A percentile compares a stretch with the other conserved stretches of the same genome.
phyloP scores from a whole-genome alignment of 2,113 vertebrate species.

The Ginglymostoma cirratum region DNA sequence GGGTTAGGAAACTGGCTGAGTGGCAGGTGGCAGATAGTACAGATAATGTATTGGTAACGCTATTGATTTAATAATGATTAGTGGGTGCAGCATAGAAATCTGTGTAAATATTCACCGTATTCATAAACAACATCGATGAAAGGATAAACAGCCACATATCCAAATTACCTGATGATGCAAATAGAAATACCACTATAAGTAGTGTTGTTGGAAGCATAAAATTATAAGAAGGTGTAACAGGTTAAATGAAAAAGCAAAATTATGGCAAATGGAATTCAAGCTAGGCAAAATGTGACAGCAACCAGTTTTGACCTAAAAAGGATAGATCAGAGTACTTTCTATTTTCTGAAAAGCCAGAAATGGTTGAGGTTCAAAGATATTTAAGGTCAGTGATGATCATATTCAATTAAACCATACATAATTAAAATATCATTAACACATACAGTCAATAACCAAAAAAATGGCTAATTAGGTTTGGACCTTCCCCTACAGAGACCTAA shows the following conservation, averaged over 20 bases:
- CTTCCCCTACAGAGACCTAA: too few relatives aligned
- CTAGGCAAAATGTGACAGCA: background rate
- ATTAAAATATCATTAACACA: too few relatives aligned
- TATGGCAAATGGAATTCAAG: background rate
- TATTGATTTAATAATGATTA: background rate
- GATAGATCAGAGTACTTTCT: background rate
- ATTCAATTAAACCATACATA: background rate
- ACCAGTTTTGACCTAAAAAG: background rate
- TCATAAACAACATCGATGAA: background rate
- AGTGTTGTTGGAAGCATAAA: background rate
- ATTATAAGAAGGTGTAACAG: background rate
- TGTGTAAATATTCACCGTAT: background rate
- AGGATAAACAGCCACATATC: background rate
- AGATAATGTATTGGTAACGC: background rate
- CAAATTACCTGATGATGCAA: background rate
- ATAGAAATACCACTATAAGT: background rate
- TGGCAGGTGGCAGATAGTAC: background rate
- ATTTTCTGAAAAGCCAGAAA: background rate
- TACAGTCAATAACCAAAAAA: too few relatives aligned
- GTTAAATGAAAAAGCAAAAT: background rate
- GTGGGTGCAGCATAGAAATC: background rate
- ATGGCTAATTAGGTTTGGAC: too few relatives aligned
- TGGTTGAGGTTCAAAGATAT: too few relatives aligned
- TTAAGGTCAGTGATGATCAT: background rate
- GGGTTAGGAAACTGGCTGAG: background rate